Percentiles rank a stretch among this genome's conserved stretches.
phyloP scores from a whole-genome alignment of 2,113 vertebrate species.

The Lepisosteus oculatus region DNA sequence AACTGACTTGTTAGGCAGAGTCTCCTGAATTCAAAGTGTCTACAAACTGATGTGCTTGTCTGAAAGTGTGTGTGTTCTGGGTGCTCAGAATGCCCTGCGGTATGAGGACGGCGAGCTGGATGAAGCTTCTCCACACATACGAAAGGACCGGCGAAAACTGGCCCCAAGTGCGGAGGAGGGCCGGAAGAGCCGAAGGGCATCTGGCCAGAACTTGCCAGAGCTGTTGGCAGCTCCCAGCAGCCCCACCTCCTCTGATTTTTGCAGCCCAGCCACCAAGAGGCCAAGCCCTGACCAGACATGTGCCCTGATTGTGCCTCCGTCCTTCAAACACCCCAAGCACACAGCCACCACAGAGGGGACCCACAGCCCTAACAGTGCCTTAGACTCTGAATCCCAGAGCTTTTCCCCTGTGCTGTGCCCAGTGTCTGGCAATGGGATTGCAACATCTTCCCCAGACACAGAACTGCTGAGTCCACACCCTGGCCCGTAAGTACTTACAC shows the following conservation, averaged over 20 bases:
- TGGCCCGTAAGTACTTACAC: slow-evolving; percentile 47
- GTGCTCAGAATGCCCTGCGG: slow-evolving; percentile 69
- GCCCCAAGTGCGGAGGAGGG: slow-evolving; percentile 66
- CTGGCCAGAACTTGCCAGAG: slow-evolving; percentile 55
- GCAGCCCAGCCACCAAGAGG: slow-evolving; percentile 21
- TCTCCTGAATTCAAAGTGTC: too few species aligned
- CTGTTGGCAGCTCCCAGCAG: not conserved
- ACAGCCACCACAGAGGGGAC: slow-evolving; percentile 1
- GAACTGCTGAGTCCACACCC: slow-evolving; percentile 25
- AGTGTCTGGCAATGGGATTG: slow-evolving; percentile 19
- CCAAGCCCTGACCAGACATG: slow-evolving; percentile 10
- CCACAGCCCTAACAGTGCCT: slow-evolving; percentile 29
- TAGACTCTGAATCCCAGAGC: slow-evolving; percentile 27
- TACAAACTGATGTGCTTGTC: too few species aligned
- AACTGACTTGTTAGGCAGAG: too few species aligned
- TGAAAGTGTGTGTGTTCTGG: not conserved
- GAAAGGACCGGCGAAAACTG: slow-evolving; percentile 78
- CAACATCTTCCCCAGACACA: slow-evolving; percentile 11
- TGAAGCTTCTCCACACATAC: slow-evolving; percentile 49
- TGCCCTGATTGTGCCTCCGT: slow-evolving; percentile 29
- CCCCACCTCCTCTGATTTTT: slow-evolving; percentile 5
- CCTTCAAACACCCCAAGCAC: slow-evolving; percentile 18
- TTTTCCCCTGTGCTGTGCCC: slow-evolving; percentile 31
- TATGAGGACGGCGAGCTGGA: slow-evolving; percentile 77
- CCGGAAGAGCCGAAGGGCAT: slow-evolving; percentile 65